A percentile compares a stretch with the other conserved stretches of the same genome.
Conservation (phyloP, 2,113 vertebrate genomes). For the Ramphastos sulfuratus region DNA sequence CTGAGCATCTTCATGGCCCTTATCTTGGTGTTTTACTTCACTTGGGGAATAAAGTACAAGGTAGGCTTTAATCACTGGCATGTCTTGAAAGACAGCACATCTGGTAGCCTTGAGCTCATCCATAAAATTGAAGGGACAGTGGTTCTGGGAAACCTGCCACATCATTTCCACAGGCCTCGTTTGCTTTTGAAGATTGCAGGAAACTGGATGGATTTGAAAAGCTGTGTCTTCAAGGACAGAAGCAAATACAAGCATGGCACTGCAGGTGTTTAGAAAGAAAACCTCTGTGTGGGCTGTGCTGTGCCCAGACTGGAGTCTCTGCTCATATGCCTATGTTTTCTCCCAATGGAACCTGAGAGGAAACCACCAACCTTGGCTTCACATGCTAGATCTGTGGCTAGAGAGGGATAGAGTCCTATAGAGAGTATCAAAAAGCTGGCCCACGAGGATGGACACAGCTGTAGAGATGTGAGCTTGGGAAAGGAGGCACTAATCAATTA, state of each 20-base stretch:
- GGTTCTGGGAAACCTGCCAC: constrained; percentile 27
- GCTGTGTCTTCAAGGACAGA: background rate
- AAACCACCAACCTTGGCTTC: background rate
- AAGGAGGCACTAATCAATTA: background rate
- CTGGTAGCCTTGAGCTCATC: background rate
- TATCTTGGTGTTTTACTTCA: background rate
- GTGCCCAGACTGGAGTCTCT: background rate
- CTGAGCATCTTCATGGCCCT: too few relatives aligned
- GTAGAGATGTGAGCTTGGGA: background rate
- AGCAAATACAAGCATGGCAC: background rate
- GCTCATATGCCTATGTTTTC: background rate
- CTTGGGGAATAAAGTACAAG: background rate
- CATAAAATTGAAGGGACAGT: background rate
- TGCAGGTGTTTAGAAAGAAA: background rate
- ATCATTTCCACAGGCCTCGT: background rate
- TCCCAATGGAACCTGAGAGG: background rate
- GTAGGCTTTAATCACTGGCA: background rate
- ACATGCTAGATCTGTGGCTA: background rate
- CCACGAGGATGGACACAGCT: background rate
- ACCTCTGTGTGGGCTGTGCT: background rate
- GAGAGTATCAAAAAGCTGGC: background rate
- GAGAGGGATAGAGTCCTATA: background rate
- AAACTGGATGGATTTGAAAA: background rate
- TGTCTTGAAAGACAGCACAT: background rate
- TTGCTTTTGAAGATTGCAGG: constrained; percentile 13